A percentile compares a stretch with the other conserved stretches of the same genome.
Conservation (phyloP, 1,140 invertebrate species). For the Sycophaga agraensis region DNA sequence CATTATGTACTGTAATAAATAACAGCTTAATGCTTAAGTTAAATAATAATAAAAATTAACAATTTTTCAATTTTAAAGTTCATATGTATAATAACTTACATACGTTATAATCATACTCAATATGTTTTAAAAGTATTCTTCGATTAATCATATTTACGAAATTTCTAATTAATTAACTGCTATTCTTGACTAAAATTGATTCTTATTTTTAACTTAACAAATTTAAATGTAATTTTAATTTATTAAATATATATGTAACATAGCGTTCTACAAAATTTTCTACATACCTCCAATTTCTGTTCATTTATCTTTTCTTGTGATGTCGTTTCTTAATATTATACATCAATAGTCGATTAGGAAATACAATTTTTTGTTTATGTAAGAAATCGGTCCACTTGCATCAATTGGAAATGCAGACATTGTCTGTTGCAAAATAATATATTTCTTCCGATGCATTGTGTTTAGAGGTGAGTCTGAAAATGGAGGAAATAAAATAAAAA, state of each 20-base stretch:
- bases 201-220: neutral
- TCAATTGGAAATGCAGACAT: neutral
- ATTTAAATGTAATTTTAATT: neutral
- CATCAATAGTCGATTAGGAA: neutral
- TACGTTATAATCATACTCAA: too few species aligned
- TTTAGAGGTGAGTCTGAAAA: slow-evolving; percentile 6
- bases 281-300: neutral
- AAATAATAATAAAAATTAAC: too few species aligned
- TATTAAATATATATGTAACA: neutral
- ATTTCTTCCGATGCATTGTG: neutral
- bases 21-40: too few species aligned
- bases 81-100: too few species aligned
- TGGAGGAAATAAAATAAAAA: neutral
- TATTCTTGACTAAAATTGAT: neutral
- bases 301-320: neutral
- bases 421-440: neutral
- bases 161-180: too few species aligned
- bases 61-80: too few species aligned
- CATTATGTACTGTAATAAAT: too few species aligned
- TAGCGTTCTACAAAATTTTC: neutral
- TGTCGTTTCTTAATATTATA: neutral
- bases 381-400: neutral
- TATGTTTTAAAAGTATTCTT: too few species aligned
- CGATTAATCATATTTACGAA: too few species aligned
- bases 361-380: neutral